Base-by-base conservation (phyloP, 2,113 vertebrate genomes). In the Atractosteus spatula region DNA sequence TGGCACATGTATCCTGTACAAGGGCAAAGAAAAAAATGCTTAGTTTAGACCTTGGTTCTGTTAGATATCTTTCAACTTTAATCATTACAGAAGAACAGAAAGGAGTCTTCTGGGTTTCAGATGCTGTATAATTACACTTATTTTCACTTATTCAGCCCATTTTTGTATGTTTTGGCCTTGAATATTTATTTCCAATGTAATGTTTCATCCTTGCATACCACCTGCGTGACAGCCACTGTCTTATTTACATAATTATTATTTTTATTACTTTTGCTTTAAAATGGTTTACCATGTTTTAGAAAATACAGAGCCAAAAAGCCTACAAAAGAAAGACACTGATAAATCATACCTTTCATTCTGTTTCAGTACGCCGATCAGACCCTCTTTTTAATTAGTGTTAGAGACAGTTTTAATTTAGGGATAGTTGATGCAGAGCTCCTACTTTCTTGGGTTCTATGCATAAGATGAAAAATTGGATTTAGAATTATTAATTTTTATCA, bases 321-420 rank as follows among this genome's bases (percentile, higher is more conserved):
- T 16, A 16, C 4, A 2, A 63, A 63, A 7, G 16, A 16, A 29
- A 57, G 67, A 68, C 71, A 78, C 74, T 68, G 71, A 74, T 77
- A 77, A 85, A 81, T 82, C 78, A 79, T 82, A 74, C 55, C 83
- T 62, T 74, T 87, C 83, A 79, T 72, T 66, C 42, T 45, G 13
- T 70, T 7, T 61, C 73, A 13, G 6, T 3, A n/a, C 72, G 78
- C 72, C 78, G 10, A 51, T 51, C 7, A 64, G 7, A 44, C 8
- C 41, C 42, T 75, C 79, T 77, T 82, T 88, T 88, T 85, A 85
- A 88, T 88, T 84, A 86, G 80, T 62, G 78, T 84, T 87, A 84
- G 86, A 83, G 81, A 87, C 85, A 83, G 79, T 84, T 88, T 86
- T 87, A 82, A 55, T 72, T 57, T 63, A 55, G 59, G 10, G 47